Percentiles rank a stretch among this genome's conserved stretches.
These are phyloP conservation scores for Cheilosia vulpina DNA, from an alignment of 2,888 invertebrate genomes.

Conservation along the genomic window DNA sequence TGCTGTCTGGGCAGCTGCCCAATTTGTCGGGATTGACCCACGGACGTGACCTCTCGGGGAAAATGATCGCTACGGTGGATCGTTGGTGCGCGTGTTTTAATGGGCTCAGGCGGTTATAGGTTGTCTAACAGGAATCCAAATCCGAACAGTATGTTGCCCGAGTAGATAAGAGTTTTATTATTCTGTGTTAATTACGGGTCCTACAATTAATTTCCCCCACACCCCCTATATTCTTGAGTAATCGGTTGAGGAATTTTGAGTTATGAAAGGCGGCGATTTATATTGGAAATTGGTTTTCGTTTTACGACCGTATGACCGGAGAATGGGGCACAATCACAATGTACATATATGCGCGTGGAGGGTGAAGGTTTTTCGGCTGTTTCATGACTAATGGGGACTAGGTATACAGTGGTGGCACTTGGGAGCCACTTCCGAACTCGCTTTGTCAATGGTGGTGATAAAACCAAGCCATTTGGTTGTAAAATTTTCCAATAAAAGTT, in stretches of 20 bases:
- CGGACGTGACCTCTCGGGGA: conserved; percentile 47
- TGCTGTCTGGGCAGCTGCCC: conserved; percentile 29
- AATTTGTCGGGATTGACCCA: conserved; percentile 63
- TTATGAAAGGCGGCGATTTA: conserved; percentile 34
- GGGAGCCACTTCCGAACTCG: conserved; percentile 13
- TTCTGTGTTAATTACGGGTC: conserved; percentile 58
- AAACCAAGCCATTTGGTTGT: conserved; percentile 49
- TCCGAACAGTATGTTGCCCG: background rate
- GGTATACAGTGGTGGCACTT: background rate
- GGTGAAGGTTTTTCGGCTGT: conserved; percentile 32
- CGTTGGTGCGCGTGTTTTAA: conserved; percentile 34
- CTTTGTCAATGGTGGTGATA: conserved; percentile 63
- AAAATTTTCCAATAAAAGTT: conserved; percentile 62
- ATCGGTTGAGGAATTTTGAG: conserved; percentile 61
- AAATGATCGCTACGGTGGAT: conserved; percentile 33
- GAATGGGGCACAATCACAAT: conserved; percentile 18
- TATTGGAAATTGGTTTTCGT: conserved; percentile 56
- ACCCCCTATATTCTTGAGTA: conserved; percentile 29
- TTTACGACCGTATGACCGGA: conserved; percentile 32
- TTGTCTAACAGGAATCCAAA: conserved; percentile 65
- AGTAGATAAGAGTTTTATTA: conserved; percentile 62
- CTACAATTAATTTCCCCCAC: conserved; percentile 26
- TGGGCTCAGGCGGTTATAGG: conserved; percentile 19
- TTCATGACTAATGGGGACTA: conserved; percentile 28
- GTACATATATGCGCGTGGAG: background rate